These are phyloP conservation scores for Hirundo rustica DNA, from an alignment of 2,797 vertebrate genomes.

Conservation along the genomic window DNA sequence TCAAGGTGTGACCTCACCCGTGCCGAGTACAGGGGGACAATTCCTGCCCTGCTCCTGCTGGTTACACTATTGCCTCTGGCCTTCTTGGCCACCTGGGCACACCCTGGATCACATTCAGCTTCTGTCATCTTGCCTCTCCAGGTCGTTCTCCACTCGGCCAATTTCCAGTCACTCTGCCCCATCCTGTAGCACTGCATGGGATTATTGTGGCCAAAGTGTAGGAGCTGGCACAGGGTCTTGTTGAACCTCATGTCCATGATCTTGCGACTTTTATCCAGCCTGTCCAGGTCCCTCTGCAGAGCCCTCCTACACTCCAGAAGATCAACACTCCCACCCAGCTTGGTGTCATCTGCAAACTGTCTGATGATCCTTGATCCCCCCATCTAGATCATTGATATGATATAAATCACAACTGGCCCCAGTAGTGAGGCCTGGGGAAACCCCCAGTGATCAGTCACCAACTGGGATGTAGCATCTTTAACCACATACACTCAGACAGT, in stretches of 20 bases:
- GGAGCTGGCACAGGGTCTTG: neutral
- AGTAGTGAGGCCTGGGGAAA: neutral
- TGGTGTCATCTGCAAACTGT: neutral
- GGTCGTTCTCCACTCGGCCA: neutral
- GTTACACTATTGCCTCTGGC: neutral
- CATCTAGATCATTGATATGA: neutral
- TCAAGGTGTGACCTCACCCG: rapidly evolving
- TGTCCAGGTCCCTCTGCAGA: neutral
- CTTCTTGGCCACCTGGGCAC: neutral
- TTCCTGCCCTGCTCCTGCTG: neutral
- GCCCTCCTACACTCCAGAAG: neutral
- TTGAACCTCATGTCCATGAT: no score
- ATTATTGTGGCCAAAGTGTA: neutral
- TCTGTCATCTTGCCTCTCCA: neutral
- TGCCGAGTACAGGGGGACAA: rapidly evolving
- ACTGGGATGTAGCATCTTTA: neutral
- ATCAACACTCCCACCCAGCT: neutral
- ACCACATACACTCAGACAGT: rapidly evolving
- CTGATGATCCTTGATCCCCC: neutral
- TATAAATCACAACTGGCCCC: neutral
- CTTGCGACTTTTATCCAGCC: neutral
- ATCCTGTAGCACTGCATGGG: neutral
- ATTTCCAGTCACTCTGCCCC: neutral
- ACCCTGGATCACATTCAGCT: rapidly evolving
- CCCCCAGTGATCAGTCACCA: neutral